Base-by-base conservation (phyloP, 1,140 invertebrate genomes). In the Ceratosolen solmsi region DNA sequence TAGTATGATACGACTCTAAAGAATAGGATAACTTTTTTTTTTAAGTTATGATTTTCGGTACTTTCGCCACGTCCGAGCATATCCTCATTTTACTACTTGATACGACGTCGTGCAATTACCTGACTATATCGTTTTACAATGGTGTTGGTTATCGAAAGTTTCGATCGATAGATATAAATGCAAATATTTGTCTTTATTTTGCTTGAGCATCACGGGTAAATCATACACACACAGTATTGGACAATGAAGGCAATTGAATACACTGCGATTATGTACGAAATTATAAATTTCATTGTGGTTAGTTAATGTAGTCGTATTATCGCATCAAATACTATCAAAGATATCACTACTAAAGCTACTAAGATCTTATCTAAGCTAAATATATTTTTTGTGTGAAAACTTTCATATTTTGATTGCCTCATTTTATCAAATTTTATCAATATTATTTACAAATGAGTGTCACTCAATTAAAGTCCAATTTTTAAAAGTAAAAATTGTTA, bases 41-140 rank as follows among this genome's bases (percentile, higher is more conserved):
- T 46, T 27, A 15, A 79, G 13, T 30, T 27, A 20, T 0, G 25
- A 36, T 78, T 78, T 78, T 38, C 1, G 49, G 63, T 63, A 22
- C 33, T 56, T 72, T 41, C 11, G 25, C 13, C 30, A 30, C 38
- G 79, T 80, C 79, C 70, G 79, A 74, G 72, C 79, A 68, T 68
- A 80, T 68, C 27, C 51, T 74, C 49, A 20, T 68, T 27, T 74
- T 80, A 80, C 79, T 80, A 80, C 79, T 80, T 80, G 41, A 22
- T 46, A 27, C 17, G 41, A 15, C 46, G 27, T 46, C 17, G 17
- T 72, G 63, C 63, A 68, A 68, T 68, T 68, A 68, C 63, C 63
- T 68, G 63, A n/a, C 63, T 38, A 63, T 63, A 68, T 68, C 5
- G 63, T 68, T 38, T 68, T 68, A 65, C 63, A 68, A 9, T 2